phyloP scores from a whole-genome alignment of 37 sponge, comb jelly and placozoan species.

The Diacarnus erythraeanus region DNA sequence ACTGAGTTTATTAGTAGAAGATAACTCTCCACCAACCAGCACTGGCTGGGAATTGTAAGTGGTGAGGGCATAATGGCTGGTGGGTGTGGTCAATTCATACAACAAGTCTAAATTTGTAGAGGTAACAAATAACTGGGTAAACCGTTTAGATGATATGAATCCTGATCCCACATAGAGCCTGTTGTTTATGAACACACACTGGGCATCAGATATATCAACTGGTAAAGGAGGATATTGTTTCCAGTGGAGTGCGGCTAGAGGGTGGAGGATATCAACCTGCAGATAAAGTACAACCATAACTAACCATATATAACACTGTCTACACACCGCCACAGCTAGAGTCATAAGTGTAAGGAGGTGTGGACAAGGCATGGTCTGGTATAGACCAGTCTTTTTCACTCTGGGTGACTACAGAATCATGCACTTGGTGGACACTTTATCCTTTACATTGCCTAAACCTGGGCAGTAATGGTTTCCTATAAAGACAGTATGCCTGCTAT shows the following conservation, averaged over 20 bases:
- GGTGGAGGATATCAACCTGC: neutral
- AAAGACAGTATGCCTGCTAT: too few relatives aligned
- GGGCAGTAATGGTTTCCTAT: too few relatives aligned
- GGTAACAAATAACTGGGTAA: neutral
- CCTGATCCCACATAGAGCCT: slow-evolving; percentile 1
- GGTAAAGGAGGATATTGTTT: neutral
- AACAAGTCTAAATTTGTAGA: neutral
- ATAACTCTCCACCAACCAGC: neutral
- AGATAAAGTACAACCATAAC: too few relatives aligned
- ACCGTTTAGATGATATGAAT: too few relatives aligned
- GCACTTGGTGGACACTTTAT: too few relatives aligned
- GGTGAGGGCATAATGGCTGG: neutral
- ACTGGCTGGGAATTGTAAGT: slow-evolving; percentile 9
- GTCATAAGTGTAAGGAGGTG: too few relatives aligned
- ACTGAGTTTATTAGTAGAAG: neutral
- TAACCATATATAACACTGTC: too few relatives aligned
- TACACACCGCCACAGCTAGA: too few relatives aligned
- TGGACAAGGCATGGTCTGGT: too few relatives aligned
- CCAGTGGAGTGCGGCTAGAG: neutral
- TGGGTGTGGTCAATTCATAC: neutral
- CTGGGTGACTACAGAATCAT: too few relatives aligned
- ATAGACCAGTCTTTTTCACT: too few relatives aligned
- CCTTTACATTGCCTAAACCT: too few relatives aligned
- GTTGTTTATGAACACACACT: neutral
- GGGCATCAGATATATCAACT: neutral